Evolutionary conservation across 2,888 invertebrate genomes (phyloP).

Genomic region (Nudaria mundana): DNA sequence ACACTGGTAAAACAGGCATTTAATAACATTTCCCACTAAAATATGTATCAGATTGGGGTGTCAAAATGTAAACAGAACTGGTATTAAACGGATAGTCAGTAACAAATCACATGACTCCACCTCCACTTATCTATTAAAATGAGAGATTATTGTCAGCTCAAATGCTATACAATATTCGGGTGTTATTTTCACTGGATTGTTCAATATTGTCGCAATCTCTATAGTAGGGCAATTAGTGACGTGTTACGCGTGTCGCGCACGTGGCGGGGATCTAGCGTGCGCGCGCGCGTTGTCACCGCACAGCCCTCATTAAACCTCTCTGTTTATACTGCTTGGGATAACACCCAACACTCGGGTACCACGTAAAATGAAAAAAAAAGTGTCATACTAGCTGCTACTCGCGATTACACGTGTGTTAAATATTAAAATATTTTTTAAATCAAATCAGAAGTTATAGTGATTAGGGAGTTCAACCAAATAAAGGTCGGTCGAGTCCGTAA

Average conservation of each 20-base stretch:
- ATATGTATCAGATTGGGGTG: slow-evolving; percentile 19
- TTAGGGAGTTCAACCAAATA: too few species aligned
- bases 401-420: too few species aligned
- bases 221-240: slow-evolving; percentile 77
- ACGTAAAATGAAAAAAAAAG: slow-evolving; percentile 51
- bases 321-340: slow-evolving; percentile 65
- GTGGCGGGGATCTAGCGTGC: slow-evolving; percentile 46
- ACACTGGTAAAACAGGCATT: too few species aligned
- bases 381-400: too few species aligned
- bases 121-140: slow-evolving; percentile 80
- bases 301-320: slow-evolving; percentile 55
- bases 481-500: too few species aligned
- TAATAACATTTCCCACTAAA: slow-evolving; percentile 17
- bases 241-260: slow-evolving; percentile 73
- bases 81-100: slow-evolving; percentile 35
- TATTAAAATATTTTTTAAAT: too few species aligned
- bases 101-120: slow-evolving; percentile 74
- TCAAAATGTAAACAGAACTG: slow-evolving; percentile 33
- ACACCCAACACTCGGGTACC: slow-evolving; percentile 46
- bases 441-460: too few species aligned
- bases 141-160: slow-evolving; percentile 75
- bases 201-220: slow-evolving; percentile 77
- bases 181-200: slow-evolving; percentile 80
- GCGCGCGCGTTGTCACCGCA: slow-evolving; percentile 47
- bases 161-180: slow-evolving; percentile 58